phyloP scores from a whole-genome alignment of 2,113 vertebrate genomes.

The Tupaia chinensis region DNA sequence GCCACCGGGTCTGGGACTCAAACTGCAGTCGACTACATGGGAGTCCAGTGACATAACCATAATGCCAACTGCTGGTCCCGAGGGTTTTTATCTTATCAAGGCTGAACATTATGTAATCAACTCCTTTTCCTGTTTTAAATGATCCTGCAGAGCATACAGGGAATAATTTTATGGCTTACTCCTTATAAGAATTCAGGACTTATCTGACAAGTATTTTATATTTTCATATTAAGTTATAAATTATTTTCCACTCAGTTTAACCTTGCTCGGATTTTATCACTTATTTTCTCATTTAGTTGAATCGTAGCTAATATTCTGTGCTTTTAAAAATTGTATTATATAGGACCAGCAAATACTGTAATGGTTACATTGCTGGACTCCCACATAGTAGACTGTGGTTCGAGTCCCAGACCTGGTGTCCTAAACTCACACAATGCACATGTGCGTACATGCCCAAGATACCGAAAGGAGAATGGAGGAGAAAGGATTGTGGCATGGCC shows the following conservation, averaged over 20 bases:
- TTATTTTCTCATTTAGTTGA: constrained; percentile 22
- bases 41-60: too few relatives aligned
- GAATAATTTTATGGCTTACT: neutral
- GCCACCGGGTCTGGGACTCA: too few relatives aligned
- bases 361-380: too few relatives aligned
- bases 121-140: neutral
- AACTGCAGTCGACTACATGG: too few relatives aligned
- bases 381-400: too few relatives aligned
- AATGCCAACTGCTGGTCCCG: too few relatives aligned
- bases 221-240: neutral
- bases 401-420: too few relatives aligned
- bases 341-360: too few relatives aligned
- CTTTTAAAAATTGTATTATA: constrained; percentile 13
- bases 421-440: too few relatives aligned
- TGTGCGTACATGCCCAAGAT: too few relatives aligned
- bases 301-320: constrained; percentile 22
- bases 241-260: neutral
- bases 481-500: too few relatives aligned
- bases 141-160: neutral
- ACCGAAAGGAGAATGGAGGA: too few relatives aligned
- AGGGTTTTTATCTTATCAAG: neutral
- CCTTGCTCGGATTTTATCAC: constrained; percentile 26
- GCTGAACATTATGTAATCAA: neutral
- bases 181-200: neutral
- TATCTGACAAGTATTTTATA: constrained; percentile 21